phyloP scores from a whole-genome alignment of 1,140 invertebrate species.

The Drosophila subpulchrella region DNA sequence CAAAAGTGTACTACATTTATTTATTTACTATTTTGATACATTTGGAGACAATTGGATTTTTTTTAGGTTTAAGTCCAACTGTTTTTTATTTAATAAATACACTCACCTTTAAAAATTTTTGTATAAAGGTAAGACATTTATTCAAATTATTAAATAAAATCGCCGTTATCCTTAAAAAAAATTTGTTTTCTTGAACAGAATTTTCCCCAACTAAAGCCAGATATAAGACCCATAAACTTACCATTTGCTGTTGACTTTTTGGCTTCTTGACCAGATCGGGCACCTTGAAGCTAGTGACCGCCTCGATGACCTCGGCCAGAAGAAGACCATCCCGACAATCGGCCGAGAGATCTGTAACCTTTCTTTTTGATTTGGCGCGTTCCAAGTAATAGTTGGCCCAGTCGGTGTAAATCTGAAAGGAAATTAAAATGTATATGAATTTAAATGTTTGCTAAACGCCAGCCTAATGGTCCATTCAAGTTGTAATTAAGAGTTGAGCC shows the following conservation, averaged over 20 bases:
- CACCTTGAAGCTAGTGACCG: slow-evolving; percentile 96
- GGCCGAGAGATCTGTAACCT: slow-evolving; percentile 93
- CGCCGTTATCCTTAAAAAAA: no score
- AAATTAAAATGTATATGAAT: slow-evolving; percentile 10
- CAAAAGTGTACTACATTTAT: no score
- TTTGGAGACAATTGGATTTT: no score
- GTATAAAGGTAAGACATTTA: no score
- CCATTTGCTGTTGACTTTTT: slow-evolving; percentile 95
- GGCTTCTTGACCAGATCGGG: slow-evolving; percentile 94
- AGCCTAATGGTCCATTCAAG: slow-evolving; percentile 47
- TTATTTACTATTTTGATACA: no score
- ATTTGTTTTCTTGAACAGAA: no score
- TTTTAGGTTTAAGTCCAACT: no score
- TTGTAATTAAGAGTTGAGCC: slow-evolving; percentile 59
- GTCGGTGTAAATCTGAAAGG: slow-evolving; percentile 95
- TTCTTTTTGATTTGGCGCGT: slow-evolving; percentile 92
- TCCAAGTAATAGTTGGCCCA: slow-evolving; percentile 99
- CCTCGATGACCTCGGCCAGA: slow-evolving; percentile 96
- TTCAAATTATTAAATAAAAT: no score
- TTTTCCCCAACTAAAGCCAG: no score
- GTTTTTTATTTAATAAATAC: no score
- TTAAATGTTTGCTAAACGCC: slow-evolving; percentile 41
- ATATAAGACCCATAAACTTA: slow-evolving; percentile 86
- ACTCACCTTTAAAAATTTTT: no score
- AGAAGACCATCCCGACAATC: slow-evolving; percentile 96